Evolutionary conservation across 2,797 vertebrate genomes (phyloP), one percentile per base, ranked within the genome.

Genomic region (Hypotaenidia okinawae): DNA sequence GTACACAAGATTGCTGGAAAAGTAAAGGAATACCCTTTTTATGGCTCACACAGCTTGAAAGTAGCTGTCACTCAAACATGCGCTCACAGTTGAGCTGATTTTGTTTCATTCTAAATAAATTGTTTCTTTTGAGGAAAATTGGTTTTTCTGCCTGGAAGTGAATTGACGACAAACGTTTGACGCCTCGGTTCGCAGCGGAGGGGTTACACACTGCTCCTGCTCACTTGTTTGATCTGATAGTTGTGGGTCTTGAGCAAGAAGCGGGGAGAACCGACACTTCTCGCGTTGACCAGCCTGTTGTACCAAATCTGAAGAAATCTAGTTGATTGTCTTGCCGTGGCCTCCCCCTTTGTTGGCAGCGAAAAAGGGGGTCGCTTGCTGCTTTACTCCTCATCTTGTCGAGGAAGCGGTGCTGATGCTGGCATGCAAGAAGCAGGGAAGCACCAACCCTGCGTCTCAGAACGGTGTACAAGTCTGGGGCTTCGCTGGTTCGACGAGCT

Each of bases 71-170:
- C 98, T 98, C 98, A 98, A 98, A 98, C 97, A 92, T 99, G 98
- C 99, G 96, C 98, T 98, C 98, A 98, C 98, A 98, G 98, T 98
- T 98, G 98, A 98, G 97, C 98, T 99, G 98, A 98, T 99, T 99
- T 98, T 99, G 99, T 99, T 99, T 98, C 98, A 98, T 99, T 99
- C 98, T 99, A 98, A 99, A 99, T 99, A 99, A 99, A 99, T 99
- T 99, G 98, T 99, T 99, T 99, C 99, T 99, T 99, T 99, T 99
- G 99, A 99, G 99, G 99, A 99, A 98, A 99, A 98, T 45, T 98
- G 97, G 90, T 98, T 98, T 98, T 99, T 99, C 99, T 99, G 99
- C 99, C 98, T 99, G 99, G 99, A 99, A 99, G 98, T 99, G 98
- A 99, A 99, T 99, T 99, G 99, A 98, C 98, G 98, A 98, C 98